These are phyloP conservation scores for Lycia hirtaria DNA, from an alignment of 2,888 invertebrate species.

Conservation along the genomic window DNA sequence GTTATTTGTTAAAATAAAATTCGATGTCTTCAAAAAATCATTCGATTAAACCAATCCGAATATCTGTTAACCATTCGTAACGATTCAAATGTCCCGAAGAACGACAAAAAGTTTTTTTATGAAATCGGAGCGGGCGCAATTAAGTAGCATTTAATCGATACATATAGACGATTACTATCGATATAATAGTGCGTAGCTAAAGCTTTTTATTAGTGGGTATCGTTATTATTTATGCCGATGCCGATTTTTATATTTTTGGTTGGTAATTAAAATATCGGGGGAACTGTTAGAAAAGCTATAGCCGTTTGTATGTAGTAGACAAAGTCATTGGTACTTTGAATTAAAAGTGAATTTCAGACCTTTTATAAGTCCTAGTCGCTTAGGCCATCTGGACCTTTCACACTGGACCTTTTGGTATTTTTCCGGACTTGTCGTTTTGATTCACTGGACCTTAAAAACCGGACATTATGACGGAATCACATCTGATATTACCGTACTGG, in stretches of 20 bases:
- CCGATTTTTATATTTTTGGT: conserved; percentile 37
- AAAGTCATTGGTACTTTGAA: not conserved
- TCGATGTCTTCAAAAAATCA: conserved; percentile 30
- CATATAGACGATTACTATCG: conserved; percentile 41
- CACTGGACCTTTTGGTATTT: too few relatives aligned
- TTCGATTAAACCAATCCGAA: conserved; percentile 24
- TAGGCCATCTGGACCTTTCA: too few relatives aligned
- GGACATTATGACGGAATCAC: too few relatives aligned
- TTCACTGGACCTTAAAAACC: too few relatives aligned
- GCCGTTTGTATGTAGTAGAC: not conserved
- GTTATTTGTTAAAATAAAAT: conserved; percentile 38
- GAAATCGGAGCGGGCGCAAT: conserved; percentile 62
- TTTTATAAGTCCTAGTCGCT: not conserved
- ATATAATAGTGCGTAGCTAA: conserved; percentile 44
- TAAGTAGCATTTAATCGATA: conserved; percentile 63
- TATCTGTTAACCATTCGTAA: conserved; percentile 32
- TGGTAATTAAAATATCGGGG: conserved; percentile 37
- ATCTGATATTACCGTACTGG: too few relatives aligned
- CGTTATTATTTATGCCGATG: conserved; percentile 57
- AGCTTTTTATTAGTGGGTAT: conserved; percentile 51
- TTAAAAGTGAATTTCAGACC: too few relatives aligned
- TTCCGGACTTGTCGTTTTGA: too few relatives aligned
- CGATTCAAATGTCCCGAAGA: conserved; percentile 48
- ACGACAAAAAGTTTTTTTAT: conserved; percentile 52
- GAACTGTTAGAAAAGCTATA: conserved; percentile 22